Evolutionary conservation across 2,797 vertebrate genomes (phyloP), one percentile per base, ranked within the genome.

Genomic region (Notolabrus celidotus): DNA sequence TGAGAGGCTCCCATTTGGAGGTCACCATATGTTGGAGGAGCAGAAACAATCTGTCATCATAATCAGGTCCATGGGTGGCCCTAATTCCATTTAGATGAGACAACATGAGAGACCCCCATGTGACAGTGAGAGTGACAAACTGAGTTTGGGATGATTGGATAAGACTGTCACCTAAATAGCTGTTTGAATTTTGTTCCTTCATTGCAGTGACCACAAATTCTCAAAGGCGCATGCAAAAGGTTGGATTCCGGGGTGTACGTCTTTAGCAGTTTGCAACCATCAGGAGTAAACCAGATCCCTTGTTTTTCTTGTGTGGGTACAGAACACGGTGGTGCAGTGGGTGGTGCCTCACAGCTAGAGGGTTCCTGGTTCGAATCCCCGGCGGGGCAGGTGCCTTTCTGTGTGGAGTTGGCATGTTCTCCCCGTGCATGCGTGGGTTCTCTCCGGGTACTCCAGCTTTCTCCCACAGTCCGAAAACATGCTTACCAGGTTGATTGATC

Each of bases 21-120:
- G 80, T 91, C 86, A 86, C 89, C 92, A 91, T 93, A 90, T 92
- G 91, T 74, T 84, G 49, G 53, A 71, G 54, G 85, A 90, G 79
- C 79, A 81, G 79, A 79, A 90, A 80, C 81, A 78, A 83, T 86
- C 89, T 85, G 89, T 77, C 86, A 82, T 77, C 77, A 73, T 49
- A 58, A 66, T 61, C 56, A 38, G 39, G 67, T 84, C 74, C 67
- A 87, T 82, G 88, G 83, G 88, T 85, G 86, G 86, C 56, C 86
- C 64, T 78, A 61, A 84, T 84, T 86, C 86, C 51, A 86, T 74
- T 79, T 77, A 80, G 60, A 85, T 88, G 80, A 83, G 59, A 82
- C 72, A 80, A 79, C 76, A 80, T 4, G 58, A 62, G 60, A 69
- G 54, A 66, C 34, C 61, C 23, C 72, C 45, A 81, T n/a, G 59